A percentile compares a stretch with the other conserved stretches of the same genome.
Evolutionary conservation across 37 sponge, comb jelly and placozoan genomes (phyloP).

Genomic region (Tethya wilhelma): DNA sequence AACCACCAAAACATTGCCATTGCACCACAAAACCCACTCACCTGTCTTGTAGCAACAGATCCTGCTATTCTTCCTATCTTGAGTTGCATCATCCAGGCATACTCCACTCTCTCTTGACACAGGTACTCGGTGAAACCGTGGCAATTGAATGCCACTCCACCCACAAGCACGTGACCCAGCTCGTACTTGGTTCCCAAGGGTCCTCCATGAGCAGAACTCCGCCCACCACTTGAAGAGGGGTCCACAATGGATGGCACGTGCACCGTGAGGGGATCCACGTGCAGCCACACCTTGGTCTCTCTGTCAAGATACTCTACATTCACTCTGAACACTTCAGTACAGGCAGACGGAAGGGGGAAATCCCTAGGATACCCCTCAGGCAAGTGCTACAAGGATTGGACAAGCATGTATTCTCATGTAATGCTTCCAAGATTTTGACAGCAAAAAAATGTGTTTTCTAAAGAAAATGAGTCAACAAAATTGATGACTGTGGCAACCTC

Average conservation of each 20-base stretch:
- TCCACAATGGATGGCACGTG: constrained; percentile 51
- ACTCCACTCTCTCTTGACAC: constrained; percentile 76
- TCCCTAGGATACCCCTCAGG: constrained; percentile 20
- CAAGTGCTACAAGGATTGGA: constrained; percentile 20
- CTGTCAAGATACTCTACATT: constrained; percentile 24
- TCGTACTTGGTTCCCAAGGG: not conserved
- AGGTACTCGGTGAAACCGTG: constrained; percentile 75
- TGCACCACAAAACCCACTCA: not conserved
- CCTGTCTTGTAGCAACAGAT: constrained; percentile 49
- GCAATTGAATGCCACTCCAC: constrained; percentile 39
- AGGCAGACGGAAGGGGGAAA: constrained; percentile 50
- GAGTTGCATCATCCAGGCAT: constrained; percentile 81
- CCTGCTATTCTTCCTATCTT: constrained; percentile 35
- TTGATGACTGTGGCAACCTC: no score
- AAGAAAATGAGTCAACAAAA: not conserved
- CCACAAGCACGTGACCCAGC: constrained; percentile 44
- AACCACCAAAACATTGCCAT: no score
- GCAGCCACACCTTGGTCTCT: constrained; percentile 49
- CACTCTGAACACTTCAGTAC: constrained; percentile 28
- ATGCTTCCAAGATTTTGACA: no score
- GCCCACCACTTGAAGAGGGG: not conserved
- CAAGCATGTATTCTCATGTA: no score
- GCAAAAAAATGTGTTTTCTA: not conserved
- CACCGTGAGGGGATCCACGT: constrained; percentile 47
- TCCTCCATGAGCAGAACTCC: not conserved